These are phyloP conservation scores for Calephelis virginiensis DNA, from an alignment of 1,140 invertebrate genomes.

Conservation along the genomic window DNA sequence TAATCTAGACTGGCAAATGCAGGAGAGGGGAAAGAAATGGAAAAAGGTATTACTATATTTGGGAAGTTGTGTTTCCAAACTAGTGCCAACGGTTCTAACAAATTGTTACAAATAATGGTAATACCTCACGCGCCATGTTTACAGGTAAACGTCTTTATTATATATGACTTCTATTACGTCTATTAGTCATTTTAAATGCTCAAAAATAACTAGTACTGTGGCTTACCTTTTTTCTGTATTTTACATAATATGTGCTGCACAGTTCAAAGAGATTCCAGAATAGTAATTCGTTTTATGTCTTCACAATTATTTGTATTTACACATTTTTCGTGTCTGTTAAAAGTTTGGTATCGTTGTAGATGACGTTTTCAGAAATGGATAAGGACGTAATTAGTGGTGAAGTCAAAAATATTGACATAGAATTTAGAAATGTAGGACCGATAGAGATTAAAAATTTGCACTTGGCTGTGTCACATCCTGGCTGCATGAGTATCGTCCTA, in stretches of 20 bases:
- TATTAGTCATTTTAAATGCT: too few relatives aligned
- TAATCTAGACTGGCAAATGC: conserved; percentile 53
- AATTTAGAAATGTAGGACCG: conserved; percentile 85
- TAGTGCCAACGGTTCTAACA: conserved; percentile 74
- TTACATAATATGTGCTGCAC: too few relatives aligned
- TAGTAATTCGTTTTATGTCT: too few relatives aligned
- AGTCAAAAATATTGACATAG: conserved; percentile 83
- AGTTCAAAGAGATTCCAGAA: too few relatives aligned
- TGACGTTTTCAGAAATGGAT: conserved; percentile 84
- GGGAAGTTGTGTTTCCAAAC: conserved; percentile 83
- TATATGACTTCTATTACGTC: too few relatives aligned
- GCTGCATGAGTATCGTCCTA: conserved; percentile 80
- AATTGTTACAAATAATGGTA: conserved; percentile 82
- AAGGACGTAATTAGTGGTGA: conserved; percentile 86
- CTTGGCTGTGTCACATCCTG: conserved; percentile 84
- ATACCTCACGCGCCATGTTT: conserved; percentile 85
- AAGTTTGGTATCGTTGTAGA: conserved; percentile 41
- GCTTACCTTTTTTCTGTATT: too few relatives aligned
- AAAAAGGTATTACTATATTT: conserved; percentile 69
- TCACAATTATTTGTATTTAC: too few relatives aligned
- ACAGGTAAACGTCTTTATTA: conserved; percentile 76
- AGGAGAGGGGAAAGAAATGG: conserved; percentile 63
- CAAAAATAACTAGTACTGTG: too few relatives aligned
- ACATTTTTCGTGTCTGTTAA: too few relatives aligned
- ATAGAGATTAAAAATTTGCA: conserved; percentile 82